These are phyloP conservation scores for Camelus dromedarius DNA, from an alignment of 2,113 vertebrate genomes.

Conservation along the genomic window DNA sequence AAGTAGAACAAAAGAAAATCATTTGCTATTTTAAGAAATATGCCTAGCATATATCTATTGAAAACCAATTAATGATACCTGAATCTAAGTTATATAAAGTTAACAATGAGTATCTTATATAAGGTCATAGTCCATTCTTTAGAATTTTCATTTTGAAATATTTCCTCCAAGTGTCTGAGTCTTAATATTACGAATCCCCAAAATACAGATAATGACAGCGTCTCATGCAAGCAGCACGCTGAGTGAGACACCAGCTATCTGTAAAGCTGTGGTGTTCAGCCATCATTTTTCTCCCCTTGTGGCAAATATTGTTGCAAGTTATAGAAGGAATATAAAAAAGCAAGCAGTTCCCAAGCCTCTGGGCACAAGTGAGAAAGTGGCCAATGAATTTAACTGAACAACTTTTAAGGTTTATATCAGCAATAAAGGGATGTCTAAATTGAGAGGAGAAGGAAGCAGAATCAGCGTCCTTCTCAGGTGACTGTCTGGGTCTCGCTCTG, in stretches of 20 bases:
- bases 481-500: neutral
- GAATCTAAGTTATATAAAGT: conserved; percentile 5
- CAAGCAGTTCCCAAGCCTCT: neutral
- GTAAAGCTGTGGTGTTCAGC: neutral
- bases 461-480: neutral
- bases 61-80: conserved; percentile 15
- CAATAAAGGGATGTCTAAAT: neutral
- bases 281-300: neutral
- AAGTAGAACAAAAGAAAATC: conserved; percentile 53
- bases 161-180: neutral
- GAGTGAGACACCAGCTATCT: neutral
- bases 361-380: neutral
- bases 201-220: neutral
- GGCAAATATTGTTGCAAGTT: neutral
- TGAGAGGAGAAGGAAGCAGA: neutral
- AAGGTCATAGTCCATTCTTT: neutral
- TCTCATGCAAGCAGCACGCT: neutral
- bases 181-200: neutral
- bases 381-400: neutral
- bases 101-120: neutral
- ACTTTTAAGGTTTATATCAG: neutral
- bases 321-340: neutral
- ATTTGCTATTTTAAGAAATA: conserved; percentile 50
- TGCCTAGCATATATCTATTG: neutral
- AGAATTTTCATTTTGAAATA: neutral